phyloP scores from a whole-genome alignment of 2,888 invertebrate genomes.

The Callyntrura guangdongensis region DNA sequence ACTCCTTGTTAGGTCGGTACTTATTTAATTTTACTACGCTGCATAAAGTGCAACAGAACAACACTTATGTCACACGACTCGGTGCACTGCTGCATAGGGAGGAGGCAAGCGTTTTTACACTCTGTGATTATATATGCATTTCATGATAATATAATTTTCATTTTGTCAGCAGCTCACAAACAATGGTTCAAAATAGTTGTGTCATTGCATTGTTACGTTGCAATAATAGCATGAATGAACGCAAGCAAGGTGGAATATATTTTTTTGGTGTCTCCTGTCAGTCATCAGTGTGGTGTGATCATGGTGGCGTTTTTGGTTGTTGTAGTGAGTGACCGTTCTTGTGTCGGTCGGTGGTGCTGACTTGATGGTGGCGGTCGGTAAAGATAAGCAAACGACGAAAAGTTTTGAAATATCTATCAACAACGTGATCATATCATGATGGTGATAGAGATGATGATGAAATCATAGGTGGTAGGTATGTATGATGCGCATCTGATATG shows the following conservation, averaged over 20 bases:
- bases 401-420: slow-evolving; percentile 13
- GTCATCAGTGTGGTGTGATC: background rate
- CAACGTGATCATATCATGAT: background rate
- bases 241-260: background rate
- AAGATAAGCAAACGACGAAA: slow-evolving; percentile 22
- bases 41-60: background rate
- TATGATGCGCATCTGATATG: slow-evolving; percentile 12
- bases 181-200: slow-evolving; percentile 40
- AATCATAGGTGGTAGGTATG: background rate
- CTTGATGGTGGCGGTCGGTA: background rate
- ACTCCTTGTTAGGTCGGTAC: background rate
- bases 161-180: background rate
- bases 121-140: background rate
- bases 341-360: background rate
- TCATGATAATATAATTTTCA: background rate
- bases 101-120: background rate
- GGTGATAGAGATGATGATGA: background rate
- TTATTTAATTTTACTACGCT: background rate
- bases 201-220: slow-evolving; percentile 48
- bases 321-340: background rate
- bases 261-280: slow-evolving; percentile 30
- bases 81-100: background rate
- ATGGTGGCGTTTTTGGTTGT: background rate
- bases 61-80: background rate
- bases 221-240: background rate